Evolutionary conservation across 2,113 vertebrate species (phyloP).

Genomic region (Ceyx margarethae): DNA sequence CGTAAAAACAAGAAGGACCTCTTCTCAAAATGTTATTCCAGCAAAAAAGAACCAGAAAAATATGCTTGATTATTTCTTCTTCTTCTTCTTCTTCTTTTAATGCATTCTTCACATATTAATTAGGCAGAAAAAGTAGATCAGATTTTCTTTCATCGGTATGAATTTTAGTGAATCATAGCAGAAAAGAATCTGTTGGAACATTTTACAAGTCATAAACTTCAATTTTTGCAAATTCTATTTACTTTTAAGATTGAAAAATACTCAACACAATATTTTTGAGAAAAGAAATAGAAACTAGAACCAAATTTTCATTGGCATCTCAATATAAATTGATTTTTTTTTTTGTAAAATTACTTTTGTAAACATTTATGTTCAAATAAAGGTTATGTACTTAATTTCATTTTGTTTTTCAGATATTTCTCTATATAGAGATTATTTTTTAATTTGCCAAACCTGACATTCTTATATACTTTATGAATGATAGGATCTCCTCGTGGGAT

Average conservation of each 20-base stretch:
- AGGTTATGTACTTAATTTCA: background rate
- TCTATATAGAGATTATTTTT: background rate
- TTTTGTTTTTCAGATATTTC: background rate
- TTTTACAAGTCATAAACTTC: background rate
- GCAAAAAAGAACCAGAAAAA: constrained; percentile 58
- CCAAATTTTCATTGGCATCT: background rate
- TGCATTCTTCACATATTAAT: constrained; percentile 63
- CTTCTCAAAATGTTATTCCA: constrained; percentile 56
- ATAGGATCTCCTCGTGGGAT: background rate
- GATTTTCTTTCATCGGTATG: constrained; percentile 59
- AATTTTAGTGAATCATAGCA: constrained; percentile 46
- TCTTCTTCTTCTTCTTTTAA: background rate
- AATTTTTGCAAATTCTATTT: background rate
- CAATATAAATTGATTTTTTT: background rate
- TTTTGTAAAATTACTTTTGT: background rate
- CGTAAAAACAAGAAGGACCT: constrained; percentile 41
- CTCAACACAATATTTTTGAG: background rate
- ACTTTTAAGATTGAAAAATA: background rate
- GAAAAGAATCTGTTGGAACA: background rate
- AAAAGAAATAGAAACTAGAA: background rate
- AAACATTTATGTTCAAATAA: background rate
- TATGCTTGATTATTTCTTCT: constrained; percentile 59
- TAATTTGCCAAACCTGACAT: background rate
- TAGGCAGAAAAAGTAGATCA: constrained; percentile 48
- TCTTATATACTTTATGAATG: background rate